phyloP scores from a whole-genome alignment of 2,113 vertebrate species.

The Taurulus bubalis region DNA sequence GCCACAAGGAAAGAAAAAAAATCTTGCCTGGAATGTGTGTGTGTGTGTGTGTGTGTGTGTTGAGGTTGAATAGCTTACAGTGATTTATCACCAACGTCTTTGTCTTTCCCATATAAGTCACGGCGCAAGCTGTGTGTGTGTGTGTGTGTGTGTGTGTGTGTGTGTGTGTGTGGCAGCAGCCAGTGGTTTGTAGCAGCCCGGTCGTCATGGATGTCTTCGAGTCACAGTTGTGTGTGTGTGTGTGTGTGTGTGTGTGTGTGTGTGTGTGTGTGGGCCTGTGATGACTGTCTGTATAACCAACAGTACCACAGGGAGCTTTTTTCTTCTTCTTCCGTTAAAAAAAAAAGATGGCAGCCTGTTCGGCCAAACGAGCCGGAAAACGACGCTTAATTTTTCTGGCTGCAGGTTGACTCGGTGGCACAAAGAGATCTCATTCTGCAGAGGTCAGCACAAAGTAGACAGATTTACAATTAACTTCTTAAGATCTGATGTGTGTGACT shows the following conservation, averaged over 20 bases:
- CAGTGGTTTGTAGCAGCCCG: slow-evolving; percentile 43
- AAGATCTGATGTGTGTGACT: neutral
- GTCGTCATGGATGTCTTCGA: slow-evolving; percentile 56
- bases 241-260: slow-evolving; percentile 30
- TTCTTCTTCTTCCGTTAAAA: slow-evolving; percentile 16
- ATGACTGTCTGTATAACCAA: slow-evolving; percentile 15
- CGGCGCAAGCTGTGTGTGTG: slow-evolving; percentile 8
- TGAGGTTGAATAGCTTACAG: slow-evolving; percentile 30
- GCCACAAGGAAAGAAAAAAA: slow-evolving; percentile 39
- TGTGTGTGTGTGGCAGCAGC: slow-evolving; percentile 41
- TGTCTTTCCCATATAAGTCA: slow-evolving; percentile 69
- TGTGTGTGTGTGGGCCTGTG: slow-evolving; percentile 34
- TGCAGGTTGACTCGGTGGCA: slow-evolving; percentile 48
- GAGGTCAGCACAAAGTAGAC: slow-evolving; percentile 72
- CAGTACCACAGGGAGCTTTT: slow-evolving; percentile 8
- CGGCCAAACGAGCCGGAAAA: neutral
- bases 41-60: neutral
- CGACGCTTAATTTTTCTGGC: slow-evolving; percentile 13
- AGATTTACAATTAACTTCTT: slow-evolving; percentile 28
- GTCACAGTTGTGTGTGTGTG: slow-evolving; percentile 41
- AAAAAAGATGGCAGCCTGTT: neutral
- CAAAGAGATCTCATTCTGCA: slow-evolving; percentile 69
- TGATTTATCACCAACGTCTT: slow-evolving; percentile 70
- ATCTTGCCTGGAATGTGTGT: slow-evolving; percentile 22
- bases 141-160: slow-evolving; percentile 43